These are phyloP conservation scores for Crypturellus undulatus DNA, from an alignment of 2,113 vertebrate species.

Conservation along the genomic window DNA sequence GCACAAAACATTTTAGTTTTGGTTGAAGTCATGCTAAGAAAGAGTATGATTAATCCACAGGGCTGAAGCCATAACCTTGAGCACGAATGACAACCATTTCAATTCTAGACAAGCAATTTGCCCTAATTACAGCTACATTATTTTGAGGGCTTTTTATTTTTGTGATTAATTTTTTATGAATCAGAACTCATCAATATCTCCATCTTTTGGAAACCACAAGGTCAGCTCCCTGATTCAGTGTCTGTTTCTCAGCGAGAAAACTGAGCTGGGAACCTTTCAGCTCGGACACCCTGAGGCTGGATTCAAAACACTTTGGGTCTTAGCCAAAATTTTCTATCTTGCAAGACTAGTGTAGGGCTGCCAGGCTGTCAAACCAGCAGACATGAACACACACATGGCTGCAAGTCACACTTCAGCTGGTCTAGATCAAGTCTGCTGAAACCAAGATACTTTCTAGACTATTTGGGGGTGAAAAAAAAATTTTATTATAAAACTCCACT, in stretches of 20 bases:
- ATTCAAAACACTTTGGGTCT: not conserved
- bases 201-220: not conserved
- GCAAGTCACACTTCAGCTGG: rapidly evolving
- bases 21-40: not conserved
- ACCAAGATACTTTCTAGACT: not conserved
- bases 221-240: not conserved
- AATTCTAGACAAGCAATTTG: not conserved
- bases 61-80: not conserved
- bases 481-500: not conserved
- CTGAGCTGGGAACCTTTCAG: not conserved
- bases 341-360: not conserved
- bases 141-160: not conserved
- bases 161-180: not conserved
- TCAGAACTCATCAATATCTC: too few species aligned
- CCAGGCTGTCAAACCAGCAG: not conserved
- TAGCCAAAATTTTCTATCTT: not conserved
- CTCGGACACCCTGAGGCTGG: not conserved
- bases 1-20: not conserved
- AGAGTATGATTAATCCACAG: not conserved
- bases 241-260: not conserved
- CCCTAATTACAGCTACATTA: not conserved
- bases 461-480: not conserved
- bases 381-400: not conserved
- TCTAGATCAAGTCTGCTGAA: not conserved
- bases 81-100: not conserved